Evolutionary conservation across 2,888 invertebrate species (phyloP), one percentile per base, ranked within the genome.

Genomic region (Linnaemya tessellans): DNA sequence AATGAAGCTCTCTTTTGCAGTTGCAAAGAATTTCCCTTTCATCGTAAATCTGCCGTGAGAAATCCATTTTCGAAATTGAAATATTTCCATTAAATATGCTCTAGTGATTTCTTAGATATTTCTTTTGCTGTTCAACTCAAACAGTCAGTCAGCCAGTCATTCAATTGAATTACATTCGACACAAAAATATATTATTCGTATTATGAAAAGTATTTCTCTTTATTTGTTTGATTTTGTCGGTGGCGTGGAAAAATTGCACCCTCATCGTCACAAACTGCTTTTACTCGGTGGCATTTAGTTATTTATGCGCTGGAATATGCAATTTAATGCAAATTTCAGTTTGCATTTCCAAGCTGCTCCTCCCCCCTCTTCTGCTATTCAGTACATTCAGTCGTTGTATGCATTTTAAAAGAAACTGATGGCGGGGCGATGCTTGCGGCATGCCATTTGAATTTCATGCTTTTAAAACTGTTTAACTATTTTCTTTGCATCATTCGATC

Each of bases 231-330:
- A 46, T 35, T 54, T 18, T 13, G 71, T 30, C 60, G 60, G 60
- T 51, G 22, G 71, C 54, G 60, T 58, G 30, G 54, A 11, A 15
- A 62, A 64, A 56, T 67, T 65, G 54, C 71, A 67, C 77, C 77
- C 84, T 75, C n/a, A n/a, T n/a, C 65, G 43, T 46, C 68, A 46
- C 56, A 77, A 77, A 84, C 75, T 67, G 73, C 71, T 84, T 80
- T 71, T 78, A 68, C 64, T 75, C 35, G 18, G 41, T 78, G n/a
- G 64, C 60, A 70, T 75, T 65, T 65, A 11, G n/a, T 56, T 51
- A 70, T 75, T 65, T 65, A 11, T 62, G 20, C 35, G 15, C 35
- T 60, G 13, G 46, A 18, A 46, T 46, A n/a, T 62, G 13, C 20
- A 22, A 25, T n/a, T 43, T 8, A 41, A 60, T 58, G 64, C 18